phyloP scores from a whole-genome alignment of 1,140 invertebrate species.

The Amyelois transitella region DNA sequence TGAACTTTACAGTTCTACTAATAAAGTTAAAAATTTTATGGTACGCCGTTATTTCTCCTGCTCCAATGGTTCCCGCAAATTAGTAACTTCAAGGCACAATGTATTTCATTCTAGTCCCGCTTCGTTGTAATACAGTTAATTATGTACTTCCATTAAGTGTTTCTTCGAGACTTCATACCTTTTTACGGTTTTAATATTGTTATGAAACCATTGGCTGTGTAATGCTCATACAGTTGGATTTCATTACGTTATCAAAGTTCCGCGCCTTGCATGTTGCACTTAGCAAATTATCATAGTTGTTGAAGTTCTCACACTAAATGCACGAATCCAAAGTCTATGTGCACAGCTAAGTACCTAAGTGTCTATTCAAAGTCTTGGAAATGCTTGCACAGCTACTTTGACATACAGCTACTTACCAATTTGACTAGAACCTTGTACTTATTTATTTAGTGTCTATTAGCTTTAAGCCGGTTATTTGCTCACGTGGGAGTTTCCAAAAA shows the following conservation, averaged over 20 bases:
- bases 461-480: too few species aligned
- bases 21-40: neutral
- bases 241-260: neutral
- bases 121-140: conserved; percentile 35
- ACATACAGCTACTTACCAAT: too few species aligned
- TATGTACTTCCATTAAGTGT: conserved; percentile 37
- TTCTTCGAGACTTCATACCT: conserved; percentile 26
- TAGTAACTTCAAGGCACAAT: conserved; percentile 29
- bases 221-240: neutral
- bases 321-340: too few species aligned
- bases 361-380: too few species aligned
- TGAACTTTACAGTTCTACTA: neutral
- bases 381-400: too few species aligned
- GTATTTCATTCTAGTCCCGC: conserved; percentile 35
- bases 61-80: conserved; percentile 10
- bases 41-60: neutral
- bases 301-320: too few species aligned
- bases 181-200: conserved; percentile 24
- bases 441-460: too few species aligned
- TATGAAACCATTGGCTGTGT: conserved; percentile 2
- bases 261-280: neutral
- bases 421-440: too few species aligned
- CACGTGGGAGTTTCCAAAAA: too few species aligned
- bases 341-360: too few species aligned
- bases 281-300: neutral